Evolutionary conservation across 2,888 invertebrate species (phyloP).

Genomic region (Xestia sexstrigata): DNA sequence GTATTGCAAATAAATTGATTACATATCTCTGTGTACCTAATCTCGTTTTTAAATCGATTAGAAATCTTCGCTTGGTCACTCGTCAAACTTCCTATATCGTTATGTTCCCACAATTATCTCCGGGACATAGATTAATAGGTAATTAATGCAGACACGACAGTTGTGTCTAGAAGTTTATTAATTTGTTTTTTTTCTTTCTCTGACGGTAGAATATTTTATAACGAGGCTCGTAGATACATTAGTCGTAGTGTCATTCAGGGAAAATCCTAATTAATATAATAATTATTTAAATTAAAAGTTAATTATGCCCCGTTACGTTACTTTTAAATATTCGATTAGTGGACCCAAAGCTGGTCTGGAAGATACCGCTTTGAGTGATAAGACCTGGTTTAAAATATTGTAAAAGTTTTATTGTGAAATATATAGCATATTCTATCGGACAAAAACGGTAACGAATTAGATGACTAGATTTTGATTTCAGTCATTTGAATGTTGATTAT

Average conservation of each 20-base stretch:
- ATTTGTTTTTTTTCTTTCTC: neutral
- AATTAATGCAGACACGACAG: constrained; percentile 51
- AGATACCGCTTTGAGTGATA: neutral
- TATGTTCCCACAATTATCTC: constrained; percentile 56
- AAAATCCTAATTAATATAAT: neutral
- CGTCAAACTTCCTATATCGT: constrained; percentile 47
- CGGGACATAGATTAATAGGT: constrained; percentile 50
- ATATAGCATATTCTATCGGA: neutral
- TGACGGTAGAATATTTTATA: neutral
- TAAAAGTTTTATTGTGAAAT: neutral
- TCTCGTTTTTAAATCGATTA: constrained; percentile 58
- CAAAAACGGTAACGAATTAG: neutral
- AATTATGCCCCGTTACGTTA: neutral
- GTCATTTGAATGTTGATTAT: neutral
- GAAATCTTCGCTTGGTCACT: constrained; percentile 56
- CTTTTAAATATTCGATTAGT: neutral
- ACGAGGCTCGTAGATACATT: neutral
- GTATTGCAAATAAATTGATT: constrained; percentile 50
- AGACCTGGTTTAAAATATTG: neutral
- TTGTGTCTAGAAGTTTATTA: neutral
- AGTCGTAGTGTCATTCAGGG: neutral
- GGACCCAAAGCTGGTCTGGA: neutral
- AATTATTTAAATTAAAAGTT: neutral
- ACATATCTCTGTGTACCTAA: constrained; percentile 43
- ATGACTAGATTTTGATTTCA: neutral